Conservation (phyloP, 2,797 vertebrate genomes). For the Acanthiza pusilla region DNA sequence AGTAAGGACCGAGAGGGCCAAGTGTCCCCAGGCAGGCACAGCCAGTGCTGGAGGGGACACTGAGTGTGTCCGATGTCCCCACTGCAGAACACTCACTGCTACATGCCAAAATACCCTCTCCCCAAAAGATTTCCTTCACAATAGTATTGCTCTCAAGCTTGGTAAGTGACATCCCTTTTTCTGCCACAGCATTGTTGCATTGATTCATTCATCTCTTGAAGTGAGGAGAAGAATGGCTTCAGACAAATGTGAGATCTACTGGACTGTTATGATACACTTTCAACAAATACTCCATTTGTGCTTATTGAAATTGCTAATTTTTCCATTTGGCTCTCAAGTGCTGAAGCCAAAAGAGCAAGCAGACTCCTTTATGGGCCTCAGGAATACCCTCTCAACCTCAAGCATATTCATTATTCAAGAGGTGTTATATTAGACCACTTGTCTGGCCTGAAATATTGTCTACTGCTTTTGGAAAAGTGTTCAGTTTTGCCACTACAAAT, state of each 20-base stretch:
- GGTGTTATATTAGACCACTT: not conserved
- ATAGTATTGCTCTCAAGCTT: not conserved
- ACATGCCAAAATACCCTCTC: not conserved
- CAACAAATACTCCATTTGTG: not conserved
- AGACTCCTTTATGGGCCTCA: not conserved
- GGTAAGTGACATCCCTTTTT: not conserved
- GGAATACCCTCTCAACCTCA: not conserved
- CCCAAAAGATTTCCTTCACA: not conserved
- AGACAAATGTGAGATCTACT: not conserved
- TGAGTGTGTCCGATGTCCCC: not conserved
- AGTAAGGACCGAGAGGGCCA: not conserved
- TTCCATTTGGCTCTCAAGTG: not conserved
- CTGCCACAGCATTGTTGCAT: not conserved
- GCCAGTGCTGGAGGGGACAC: fast-evolving
- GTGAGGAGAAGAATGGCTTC: not conserved
- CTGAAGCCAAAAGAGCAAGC: not conserved
- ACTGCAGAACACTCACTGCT: not conserved
- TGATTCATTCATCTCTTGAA: not conserved
- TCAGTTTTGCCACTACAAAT: not conserved
- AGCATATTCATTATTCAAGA: not conserved
- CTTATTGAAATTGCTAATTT: not conserved
- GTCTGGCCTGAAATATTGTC: not conserved
- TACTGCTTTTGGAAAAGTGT: not conserved
- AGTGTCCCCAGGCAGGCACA: not conserved
- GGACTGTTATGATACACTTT: not conserved